Evolutionary conservation across 2,113 vertebrate species (phyloP).

Genomic region (Alaudala cheleensis): DNA sequence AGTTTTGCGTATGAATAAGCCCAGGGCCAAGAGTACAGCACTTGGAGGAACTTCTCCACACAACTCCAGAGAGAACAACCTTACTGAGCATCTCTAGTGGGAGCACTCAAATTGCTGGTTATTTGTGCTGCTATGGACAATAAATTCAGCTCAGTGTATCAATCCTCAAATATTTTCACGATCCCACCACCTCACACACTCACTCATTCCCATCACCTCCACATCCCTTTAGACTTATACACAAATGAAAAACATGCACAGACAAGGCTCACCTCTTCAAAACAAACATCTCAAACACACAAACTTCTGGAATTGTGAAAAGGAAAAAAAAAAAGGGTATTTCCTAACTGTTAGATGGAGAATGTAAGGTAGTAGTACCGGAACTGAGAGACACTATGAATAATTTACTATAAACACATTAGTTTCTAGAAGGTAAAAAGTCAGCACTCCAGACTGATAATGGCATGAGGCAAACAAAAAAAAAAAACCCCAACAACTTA

Average conservation of each 20-base stretch:
- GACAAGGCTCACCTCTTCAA: neutral
- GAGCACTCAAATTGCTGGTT: neutral
- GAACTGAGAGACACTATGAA: neutral
- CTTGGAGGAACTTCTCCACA: neutral
- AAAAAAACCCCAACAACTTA: neutral
- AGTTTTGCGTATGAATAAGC: accelerated
- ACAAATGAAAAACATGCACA: neutral
- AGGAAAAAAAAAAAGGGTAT: accelerated
- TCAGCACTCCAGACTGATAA: neutral
- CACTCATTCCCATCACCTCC: neutral
- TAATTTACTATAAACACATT: neutral
- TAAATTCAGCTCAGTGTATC: neutral
- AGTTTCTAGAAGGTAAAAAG: neutral
- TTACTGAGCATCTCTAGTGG: neutral
- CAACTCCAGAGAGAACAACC: neutral
- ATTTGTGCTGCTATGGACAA: neutral
- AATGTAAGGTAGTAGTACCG: neutral
- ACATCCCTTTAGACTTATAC: neutral
- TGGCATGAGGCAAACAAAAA: neutral
- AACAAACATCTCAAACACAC: neutral
- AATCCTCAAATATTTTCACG: neutral
- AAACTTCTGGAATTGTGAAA: neutral
- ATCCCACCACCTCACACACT: neutral
- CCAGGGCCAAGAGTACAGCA: neutral
- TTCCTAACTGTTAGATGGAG: neutral